Evolutionary conservation across 2,888 invertebrate genomes (phyloP), one percentile per base, ranked within the genome.

Genomic region (Colletes collaris): DNA sequence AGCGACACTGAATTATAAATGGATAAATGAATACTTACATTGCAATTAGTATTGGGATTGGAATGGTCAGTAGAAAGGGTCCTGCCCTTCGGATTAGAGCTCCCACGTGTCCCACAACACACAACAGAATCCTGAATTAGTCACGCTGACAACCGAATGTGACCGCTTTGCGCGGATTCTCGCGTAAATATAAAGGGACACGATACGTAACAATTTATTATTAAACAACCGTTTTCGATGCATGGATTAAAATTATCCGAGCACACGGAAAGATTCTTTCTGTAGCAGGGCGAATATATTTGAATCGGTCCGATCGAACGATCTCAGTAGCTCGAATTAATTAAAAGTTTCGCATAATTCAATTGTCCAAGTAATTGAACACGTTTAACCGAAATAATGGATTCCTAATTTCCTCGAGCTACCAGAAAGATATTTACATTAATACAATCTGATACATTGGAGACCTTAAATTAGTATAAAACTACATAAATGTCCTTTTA

Each of bases 71-170:
- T 92, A 92, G 91, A 91, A 88, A 91, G 91, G 90, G 91, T 88
- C 91, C 91, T 92, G 91, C 91, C 90, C 91, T 90, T 92, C 91
- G 86, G 90, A 91, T 92, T 92, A 92, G 91, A 91, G 91, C 92
- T 92, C 92, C 92, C 92, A 91, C 91, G 91, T 90, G 91, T 91
- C 90, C 92, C 92, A 92, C 92, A 92, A 92, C 91, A 92, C 92
- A 92, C 90, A 92, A 92, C 89, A 92, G 91, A 92, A 92, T 92
- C 89, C 89, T 92, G 86, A 92, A 92, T 92, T 92, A 92, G 92
- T 92, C 91, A 92, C 92, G 91, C 85, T 91, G 90, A 89, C 90
- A 91, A 86, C 85, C 88, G 87, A 80, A 86, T 82, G 82, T 74
- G 68, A 78, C 73, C 76, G 76, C 76, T 76, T 16, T 82, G 49